phyloP scores from a whole-genome alignment of 2,113 vertebrate genomes.

The Xiphophorus hellerii region DNA sequence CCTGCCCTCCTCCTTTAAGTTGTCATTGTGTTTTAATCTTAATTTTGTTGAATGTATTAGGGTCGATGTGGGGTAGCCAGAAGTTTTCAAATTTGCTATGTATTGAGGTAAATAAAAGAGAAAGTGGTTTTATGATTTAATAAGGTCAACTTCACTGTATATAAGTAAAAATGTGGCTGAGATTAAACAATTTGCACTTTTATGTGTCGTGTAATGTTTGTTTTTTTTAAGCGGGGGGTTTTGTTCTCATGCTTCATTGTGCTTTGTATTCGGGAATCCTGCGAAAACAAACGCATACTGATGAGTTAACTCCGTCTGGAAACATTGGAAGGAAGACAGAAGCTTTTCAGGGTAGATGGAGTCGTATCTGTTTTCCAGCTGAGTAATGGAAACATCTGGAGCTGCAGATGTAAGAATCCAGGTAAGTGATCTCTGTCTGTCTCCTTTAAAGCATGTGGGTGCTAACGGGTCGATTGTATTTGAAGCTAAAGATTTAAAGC shows the following conservation, averaged over 20 bases:
- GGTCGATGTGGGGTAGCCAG: conserved; percentile 40
- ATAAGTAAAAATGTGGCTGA: conserved; percentile 78
- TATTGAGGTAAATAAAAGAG: conserved; percentile 45
- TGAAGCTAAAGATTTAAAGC: too few species aligned
- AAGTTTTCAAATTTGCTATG: conserved; percentile 60
- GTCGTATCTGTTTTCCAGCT: background rate
- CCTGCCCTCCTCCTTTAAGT: conserved; percentile 22
- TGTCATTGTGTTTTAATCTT: conserved; percentile 26
- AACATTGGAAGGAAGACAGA: background rate
- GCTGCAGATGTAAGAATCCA: background rate
- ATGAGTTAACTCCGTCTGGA: background rate
- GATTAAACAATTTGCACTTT: conserved; percentile 87
- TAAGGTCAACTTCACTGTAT: conserved; percentile 80
- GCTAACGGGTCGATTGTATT: too few species aligned
- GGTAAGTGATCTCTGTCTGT: conserved; percentile 21
- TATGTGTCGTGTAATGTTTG: conserved; percentile 43
- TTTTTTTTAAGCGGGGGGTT: conserved; percentile 6
- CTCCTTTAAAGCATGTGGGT: background rate
- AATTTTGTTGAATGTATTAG: conserved; percentile 75
- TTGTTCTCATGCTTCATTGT: conserved; percentile 30
- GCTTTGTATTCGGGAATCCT: conserved; percentile 62
- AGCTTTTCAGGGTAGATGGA: background rate
- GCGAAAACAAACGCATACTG: background rate
- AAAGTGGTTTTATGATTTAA: conserved; percentile 66
- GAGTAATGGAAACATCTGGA: conserved; percentile 1